A percentile compares a stretch with the other conserved stretches of the same genome.
These are phyloP conservation scores for Orussus abietinus DNA, from an alignment of 1,140 invertebrate species.

Conservation along the genomic window DNA sequence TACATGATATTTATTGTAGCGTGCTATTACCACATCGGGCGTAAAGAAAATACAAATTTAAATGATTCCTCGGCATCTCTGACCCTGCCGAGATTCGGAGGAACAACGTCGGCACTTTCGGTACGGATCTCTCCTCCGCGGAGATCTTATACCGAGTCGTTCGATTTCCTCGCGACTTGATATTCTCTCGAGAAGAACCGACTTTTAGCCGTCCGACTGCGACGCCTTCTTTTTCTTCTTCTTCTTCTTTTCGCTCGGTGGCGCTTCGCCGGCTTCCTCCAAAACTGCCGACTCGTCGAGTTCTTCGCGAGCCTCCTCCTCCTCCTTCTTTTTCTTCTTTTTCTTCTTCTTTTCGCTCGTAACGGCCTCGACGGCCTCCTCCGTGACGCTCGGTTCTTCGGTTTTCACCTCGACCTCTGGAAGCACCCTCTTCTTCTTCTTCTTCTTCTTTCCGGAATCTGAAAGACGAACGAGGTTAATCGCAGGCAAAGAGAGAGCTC, in stretches of 20 bases:
- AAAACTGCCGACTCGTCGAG: constrained; percentile 24
- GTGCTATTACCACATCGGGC: too few relatives aligned
- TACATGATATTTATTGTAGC: too few relatives aligned
- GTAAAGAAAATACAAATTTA: too few relatives aligned
- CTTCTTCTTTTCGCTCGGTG: constrained; percentile 34
- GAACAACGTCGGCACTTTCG: too few relatives aligned
- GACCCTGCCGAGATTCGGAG: too few relatives aligned
- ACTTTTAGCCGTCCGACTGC: constrained; percentile 25
- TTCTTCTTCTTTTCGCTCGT: constrained; percentile 25
- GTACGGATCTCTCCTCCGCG: too few relatives aligned
- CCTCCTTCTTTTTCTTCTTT: constrained; percentile 48
- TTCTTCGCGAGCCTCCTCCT: constrained; percentile 40
- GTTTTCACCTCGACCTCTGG: constrained; percentile 4
- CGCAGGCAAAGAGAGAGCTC: too few relatives aligned
- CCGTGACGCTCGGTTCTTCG: background rate
- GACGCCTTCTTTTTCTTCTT: constrained; percentile 47
- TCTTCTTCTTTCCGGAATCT: constrained; percentile 19
- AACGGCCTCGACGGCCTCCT: constrained; percentile 1
- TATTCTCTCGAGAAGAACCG: too few relatives aligned
- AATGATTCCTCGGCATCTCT: too few relatives aligned
- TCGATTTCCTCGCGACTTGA: too few relatives aligned
- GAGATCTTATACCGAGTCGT: too few relatives aligned
- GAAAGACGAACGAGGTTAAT: background rate
- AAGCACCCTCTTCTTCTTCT: constrained; percentile 20
- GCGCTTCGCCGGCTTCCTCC: constrained; percentile 13